A percentile compares a stretch with the other conserved stretches of the same genome.
Evolutionary conservation across 2,888 invertebrate species (phyloP).

Genomic region (Tachina grossa): DNA sequence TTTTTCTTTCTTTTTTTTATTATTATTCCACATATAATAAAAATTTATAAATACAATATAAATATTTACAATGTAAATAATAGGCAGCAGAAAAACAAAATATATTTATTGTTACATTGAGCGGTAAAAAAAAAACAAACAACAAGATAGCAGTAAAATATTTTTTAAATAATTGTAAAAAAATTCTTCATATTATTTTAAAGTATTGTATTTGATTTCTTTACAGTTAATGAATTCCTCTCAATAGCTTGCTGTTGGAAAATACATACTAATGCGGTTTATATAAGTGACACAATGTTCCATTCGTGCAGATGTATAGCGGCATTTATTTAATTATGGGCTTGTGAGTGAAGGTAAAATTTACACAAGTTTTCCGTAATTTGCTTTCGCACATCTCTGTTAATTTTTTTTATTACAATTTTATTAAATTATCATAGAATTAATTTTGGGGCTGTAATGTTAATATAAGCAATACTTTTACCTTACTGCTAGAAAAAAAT

Average conservation of each 20-base stretch:
- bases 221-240: neutral
- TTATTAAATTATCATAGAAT: no score
- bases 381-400: no score
- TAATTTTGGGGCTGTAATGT: no score
- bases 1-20: neutral
- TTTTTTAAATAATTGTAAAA: neutral
- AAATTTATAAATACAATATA: constrained; percentile 55
- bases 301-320: constrained; percentile 47
- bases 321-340: constrained; percentile 31
- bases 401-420: no score
- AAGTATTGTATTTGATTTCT: constrained; percentile 1
- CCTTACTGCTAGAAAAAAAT: no score
- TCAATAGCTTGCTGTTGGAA: neutral
- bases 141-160: constrained; percentile 11
- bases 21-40: constrained; percentile 44
- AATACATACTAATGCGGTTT: neutral
- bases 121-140: constrained; percentile 1
- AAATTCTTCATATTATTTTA: constrained; percentile 37
- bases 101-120: constrained; percentile 15
- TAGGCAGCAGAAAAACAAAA: constrained; percentile 4
- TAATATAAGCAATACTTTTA: no score
- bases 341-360: constrained; percentile 30
- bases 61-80: constrained; percentile 69
- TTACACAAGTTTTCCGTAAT: constrained; percentile 27
- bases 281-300: neutral